A percentile compares a stretch with the other conserved stretches of the same genome.
Conservation (phyloP, 2,888 invertebrate species). For the Prosopocoilus inquinatus region DNA sequence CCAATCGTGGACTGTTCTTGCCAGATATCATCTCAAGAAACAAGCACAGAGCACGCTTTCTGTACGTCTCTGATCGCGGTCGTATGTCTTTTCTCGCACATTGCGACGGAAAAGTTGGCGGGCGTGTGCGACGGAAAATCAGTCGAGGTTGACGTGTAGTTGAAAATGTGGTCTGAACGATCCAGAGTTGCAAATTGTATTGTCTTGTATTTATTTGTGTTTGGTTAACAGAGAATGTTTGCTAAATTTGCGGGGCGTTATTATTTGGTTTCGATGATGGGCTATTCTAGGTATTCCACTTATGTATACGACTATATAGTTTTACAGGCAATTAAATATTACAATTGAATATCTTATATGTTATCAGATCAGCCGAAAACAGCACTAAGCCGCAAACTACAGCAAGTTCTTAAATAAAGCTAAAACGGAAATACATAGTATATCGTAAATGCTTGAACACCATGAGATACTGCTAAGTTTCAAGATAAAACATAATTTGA, state of each 20-base stretch:
- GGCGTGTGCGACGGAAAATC: conserved; percentile 7
- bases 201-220: conserved; percentile 30
- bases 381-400: too few relatives aligned
- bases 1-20: conserved; percentile 38
- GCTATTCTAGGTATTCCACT: conserved; percentile 4
- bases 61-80: neutral
- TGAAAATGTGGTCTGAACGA: conserved; percentile 16
- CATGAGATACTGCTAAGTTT: too few relatives aligned
- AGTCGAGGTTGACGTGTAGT: conserved; percentile 15
- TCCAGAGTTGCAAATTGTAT: conserved; percentile 33
- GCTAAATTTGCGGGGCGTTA: conserved; percentile 29
- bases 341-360: too few relatives aligned
- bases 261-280: conserved; percentile 24
- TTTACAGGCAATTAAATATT: too few relatives aligned
- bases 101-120: neutral
- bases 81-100: too few relatives aligned
- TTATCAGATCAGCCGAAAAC: too few relatives aligned
- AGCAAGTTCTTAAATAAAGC: too few relatives aligned
- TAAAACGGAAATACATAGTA: too few relatives aligned
- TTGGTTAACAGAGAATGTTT: conserved; percentile 30
- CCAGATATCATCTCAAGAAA: conserved; percentile 30
- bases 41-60: neutral
- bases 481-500: too few relatives aligned
- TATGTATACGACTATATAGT: too few relatives aligned
- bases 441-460: too few relatives aligned